Conservation (phyloP, 1,140 invertebrate species). For the Diorhabda elongata region DNA sequence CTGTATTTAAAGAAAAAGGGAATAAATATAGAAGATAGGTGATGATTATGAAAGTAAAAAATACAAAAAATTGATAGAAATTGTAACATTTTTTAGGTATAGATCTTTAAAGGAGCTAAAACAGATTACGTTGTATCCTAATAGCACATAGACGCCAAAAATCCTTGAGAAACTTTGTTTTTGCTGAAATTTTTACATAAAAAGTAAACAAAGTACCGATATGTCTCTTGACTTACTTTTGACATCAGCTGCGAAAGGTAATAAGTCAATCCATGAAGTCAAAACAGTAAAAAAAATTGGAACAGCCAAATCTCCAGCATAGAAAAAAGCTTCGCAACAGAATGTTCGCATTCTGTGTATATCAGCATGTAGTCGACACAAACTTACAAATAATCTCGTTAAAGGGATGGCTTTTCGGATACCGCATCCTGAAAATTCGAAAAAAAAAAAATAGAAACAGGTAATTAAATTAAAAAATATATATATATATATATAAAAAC, state of each 20-base stretch:
- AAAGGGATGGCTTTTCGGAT: constrained; percentile 22
- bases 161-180: no score
- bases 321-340: constrained; percentile 39
- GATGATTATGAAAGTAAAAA: no score
- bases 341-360: constrained; percentile 34
- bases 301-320: constrained; percentile 34
- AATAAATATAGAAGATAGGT: no score
- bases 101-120: no score
- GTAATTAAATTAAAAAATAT: background rate
- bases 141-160: no score
- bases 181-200: no score
- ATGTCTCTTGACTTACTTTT: no score
- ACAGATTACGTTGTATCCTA: no score
- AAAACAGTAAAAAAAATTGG: constrained; percentile 37
- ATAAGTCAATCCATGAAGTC: constrained; percentile 39
- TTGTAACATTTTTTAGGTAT: no score
- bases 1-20: no score
- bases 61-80: no score
- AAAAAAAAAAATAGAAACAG: background rate
- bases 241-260: constrained; percentile 27
- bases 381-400: constrained; percentile 31
- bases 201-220: no score
- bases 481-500: constrained; percentile 11
- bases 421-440: constrained; percentile 21
- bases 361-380: constrained; percentile 34